Conservation (phyloP, 2,113 vertebrate genomes). For the Crocuta crocuta region DNA sequence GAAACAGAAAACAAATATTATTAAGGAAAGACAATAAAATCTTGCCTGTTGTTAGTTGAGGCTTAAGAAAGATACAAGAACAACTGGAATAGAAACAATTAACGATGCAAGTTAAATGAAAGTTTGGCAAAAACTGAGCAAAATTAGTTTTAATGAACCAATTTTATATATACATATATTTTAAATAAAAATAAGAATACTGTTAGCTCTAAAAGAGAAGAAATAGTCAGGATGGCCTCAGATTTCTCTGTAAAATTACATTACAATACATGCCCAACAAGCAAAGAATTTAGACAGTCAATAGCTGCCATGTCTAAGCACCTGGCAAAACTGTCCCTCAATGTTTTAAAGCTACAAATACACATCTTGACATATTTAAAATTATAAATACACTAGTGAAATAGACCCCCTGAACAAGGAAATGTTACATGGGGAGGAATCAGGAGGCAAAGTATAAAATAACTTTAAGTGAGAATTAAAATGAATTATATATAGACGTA, state of each 20-base stretch:
- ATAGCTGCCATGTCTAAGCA: not conserved
- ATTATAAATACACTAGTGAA: not conserved
- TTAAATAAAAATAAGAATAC: not conserved
- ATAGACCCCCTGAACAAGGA: not conserved
- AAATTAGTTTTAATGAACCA: not conserved
- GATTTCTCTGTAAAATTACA: not conserved
- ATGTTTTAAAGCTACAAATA: not conserved
- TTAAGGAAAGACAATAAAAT: not conserved
- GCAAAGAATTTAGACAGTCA: not conserved
- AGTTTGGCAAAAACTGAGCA: not conserved
- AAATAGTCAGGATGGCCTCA: not conserved
- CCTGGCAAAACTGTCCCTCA: not conserved
- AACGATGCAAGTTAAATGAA: not conserved
- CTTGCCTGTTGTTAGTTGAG: not conserved
- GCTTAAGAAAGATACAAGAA: slow-evolving; percentile 6
- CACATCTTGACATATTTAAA: not conserved
- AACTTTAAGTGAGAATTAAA: not conserved
- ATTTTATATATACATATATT: not conserved
- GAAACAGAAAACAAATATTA: not conserved
- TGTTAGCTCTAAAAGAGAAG: not conserved
- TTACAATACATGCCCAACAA: not conserved
- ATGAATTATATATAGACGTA: not conserved
- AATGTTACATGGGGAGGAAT: not conserved
- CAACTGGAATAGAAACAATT: not conserved
- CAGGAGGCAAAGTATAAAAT: not conserved